A percentile compares a stretch with the other conserved stretches of the same genome.
Evolutionary conservation across 1,140 invertebrate genomes (phyloP).

Genomic region (Drosophila sechellia): DNA sequence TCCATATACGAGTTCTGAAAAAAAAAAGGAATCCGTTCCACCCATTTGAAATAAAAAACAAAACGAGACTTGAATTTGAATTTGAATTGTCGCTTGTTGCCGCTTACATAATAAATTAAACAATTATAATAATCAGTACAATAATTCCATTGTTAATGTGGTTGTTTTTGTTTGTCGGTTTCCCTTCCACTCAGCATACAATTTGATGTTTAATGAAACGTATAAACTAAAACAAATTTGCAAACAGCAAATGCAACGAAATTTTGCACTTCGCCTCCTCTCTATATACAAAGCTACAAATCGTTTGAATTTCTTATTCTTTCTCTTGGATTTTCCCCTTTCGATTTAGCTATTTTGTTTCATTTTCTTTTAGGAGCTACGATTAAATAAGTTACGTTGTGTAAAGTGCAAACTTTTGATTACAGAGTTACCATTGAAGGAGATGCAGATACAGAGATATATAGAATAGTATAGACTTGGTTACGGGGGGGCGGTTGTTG

Average conservation of each 20-base stretch:
- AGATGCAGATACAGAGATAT: slow-evolving; percentile 15
- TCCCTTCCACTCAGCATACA: slow-evolving; percentile 19
- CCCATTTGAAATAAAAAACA: slow-evolving; percentile 7
- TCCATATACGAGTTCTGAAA: background rate
- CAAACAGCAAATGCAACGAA: slow-evolving; percentile 32
- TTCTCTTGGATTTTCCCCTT: background rate
- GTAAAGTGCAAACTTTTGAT: slow-evolving; percentile 30
- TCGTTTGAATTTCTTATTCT: slow-evolving; percentile 5
- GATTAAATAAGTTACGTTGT: slow-evolving; percentile 18
- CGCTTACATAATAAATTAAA: slow-evolving; percentile 53
- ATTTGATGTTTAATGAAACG: slow-evolving; percentile 28
- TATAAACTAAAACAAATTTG: slow-evolving; percentile 45
- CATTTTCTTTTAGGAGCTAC: slow-evolving; percentile 5
- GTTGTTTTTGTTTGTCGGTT: slow-evolving; percentile 19
- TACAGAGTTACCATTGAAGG: slow-evolving; percentile 26
- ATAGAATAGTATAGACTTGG: slow-evolving; percentile 11
- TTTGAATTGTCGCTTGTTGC: slow-evolving; percentile 49
- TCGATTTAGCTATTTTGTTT: slow-evolving; percentile 22
- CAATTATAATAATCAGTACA: slow-evolving; percentile 53
- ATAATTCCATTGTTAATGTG: slow-evolving; percentile 36
- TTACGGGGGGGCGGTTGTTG: slow-evolving; percentile 11
- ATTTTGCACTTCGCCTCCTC: slow-evolving; percentile 20
- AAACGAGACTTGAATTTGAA: slow-evolving; percentile 1
- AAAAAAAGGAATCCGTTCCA: background rate
- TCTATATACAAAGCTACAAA: slow-evolving; percentile 51